Evolutionary conservation across 2,888 invertebrate genomes (phyloP).

Genomic region (Pandemis corylana): DNA sequence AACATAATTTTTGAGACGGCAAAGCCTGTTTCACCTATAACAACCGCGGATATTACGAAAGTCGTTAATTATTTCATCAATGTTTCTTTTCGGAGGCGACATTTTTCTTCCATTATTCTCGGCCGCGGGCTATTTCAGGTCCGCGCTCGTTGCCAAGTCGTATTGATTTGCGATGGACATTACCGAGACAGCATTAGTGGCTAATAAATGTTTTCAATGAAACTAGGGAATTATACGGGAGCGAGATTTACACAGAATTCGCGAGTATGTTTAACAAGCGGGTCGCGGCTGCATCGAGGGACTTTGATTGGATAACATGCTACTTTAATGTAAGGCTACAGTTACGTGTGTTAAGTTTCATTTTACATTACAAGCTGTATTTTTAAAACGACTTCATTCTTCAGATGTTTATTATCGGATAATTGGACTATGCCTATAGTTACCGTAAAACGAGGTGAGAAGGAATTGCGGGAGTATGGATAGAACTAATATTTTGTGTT

Average conservation of each 20-base stretch:
- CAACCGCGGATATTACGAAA: not conserved
- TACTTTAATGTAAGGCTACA: not conserved
- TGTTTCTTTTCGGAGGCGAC: slow-evolving; percentile 12
- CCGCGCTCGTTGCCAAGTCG: slow-evolving; percentile 46
- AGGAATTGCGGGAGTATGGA: too few species aligned
- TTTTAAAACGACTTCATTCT: too few species aligned
- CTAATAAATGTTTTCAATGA: slow-evolving; percentile 35
- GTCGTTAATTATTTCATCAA: slow-evolving; percentile 9
- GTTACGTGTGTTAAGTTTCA: too few species aligned
- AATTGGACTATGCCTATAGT: too few species aligned
- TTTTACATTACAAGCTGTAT: not conserved
- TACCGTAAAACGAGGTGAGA: too few species aligned
- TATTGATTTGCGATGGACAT: slow-evolving; percentile 48
- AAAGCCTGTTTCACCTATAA: too few species aligned
- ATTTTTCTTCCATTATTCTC: slow-evolving; percentile 28
- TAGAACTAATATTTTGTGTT: too few species aligned
- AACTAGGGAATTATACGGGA: slow-evolving; percentile 11
- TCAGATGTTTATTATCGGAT: too few species aligned
- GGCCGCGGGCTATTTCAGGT: slow-evolving; percentile 32
- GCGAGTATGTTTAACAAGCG: slow-evolving; percentile 3
- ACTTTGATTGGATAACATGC: not conserved
- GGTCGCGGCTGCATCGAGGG: not conserved
- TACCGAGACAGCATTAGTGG: slow-evolving; percentile 36
- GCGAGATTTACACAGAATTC: slow-evolving; percentile 30
- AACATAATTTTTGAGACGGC: too few species aligned